Percentiles rank a stretch among this genome's conserved stretches.
Conservation (phyloP, 2,888 invertebrate genomes). For the Thyatira batis region DNA sequence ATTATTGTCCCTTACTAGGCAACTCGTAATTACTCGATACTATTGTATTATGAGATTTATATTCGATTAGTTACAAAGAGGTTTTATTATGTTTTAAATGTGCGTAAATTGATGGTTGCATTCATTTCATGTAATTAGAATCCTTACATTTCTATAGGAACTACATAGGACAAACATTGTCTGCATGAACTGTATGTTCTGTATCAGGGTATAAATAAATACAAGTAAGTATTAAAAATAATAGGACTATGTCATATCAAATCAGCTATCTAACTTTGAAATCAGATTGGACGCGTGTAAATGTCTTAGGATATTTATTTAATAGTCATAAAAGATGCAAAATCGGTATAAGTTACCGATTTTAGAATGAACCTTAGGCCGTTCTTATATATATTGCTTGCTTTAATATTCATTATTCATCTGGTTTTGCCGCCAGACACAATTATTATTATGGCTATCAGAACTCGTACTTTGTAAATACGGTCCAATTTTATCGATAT, state of each 20-base stretch:
- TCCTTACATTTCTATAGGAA: no score
- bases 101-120: neutral
- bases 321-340: no score
- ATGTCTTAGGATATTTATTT: no score
- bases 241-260: no score
- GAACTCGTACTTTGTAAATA: neutral
- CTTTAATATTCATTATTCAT: neutral
- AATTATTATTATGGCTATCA: neutral
- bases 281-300: no score
- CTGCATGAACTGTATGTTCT: no score
- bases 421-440: neutral
- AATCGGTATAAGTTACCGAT: no score
- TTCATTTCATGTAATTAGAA: neutral
- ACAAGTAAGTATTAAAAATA: no score
- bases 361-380: neutral
- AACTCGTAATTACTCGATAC: conserved; percentile 66
- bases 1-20: conserved; percentile 77
- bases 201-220: no score
- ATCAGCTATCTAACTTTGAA: no score
- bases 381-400: neutral
- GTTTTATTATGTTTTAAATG: conserved; percentile 7
- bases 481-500: conserved; percentile 1
- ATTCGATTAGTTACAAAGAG: conserved; percentile 9
- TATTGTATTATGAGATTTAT: conserved; percentile 51
- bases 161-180: no score